A percentile compares a stretch with the other conserved stretches of the same genome.
phyloP scores from a whole-genome alignment of 2,888 invertebrate species.

The Ennomos quercinarius region DNA sequence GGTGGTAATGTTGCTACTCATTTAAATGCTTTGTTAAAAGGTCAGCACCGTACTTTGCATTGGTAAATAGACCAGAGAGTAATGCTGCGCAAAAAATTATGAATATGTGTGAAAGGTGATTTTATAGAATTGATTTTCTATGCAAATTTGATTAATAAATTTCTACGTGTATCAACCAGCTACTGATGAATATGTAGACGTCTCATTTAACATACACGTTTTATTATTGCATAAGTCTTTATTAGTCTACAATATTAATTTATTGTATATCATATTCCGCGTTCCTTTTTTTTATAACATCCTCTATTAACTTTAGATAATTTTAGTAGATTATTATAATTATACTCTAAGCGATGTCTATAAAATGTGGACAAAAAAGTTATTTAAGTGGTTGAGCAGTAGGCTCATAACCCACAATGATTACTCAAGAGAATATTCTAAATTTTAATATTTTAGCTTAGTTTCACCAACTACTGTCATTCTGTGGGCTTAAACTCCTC shows the following conservation, averaged over 20 bases:
- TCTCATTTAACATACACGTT: no score
- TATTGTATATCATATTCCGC: slow-evolving; percentile 10
- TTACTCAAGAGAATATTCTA: no score
- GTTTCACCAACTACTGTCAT: no score
- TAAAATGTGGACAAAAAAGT: slow-evolving; percentile 40
- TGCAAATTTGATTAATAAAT: not conserved
- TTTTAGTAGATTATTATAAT: slow-evolving; percentile 5
- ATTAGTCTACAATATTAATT: not conserved
- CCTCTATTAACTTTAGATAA: slow-evolving; percentile 15
- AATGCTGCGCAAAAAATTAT: slow-evolving; percentile 15
- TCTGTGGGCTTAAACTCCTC: no score
- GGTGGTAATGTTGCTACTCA: slow-evolving; percentile 44
- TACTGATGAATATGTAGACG: no score
- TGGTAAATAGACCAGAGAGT: slow-evolving; percentile 32
- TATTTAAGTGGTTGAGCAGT: slow-evolving; percentile 34
- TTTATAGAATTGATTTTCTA: not conserved
- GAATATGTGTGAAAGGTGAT: not conserved
- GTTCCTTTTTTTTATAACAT: slow-evolving; percentile 25
- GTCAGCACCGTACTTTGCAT: slow-evolving; percentile 29
- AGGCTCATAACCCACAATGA: no score
- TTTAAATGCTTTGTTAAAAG: slow-evolving; percentile 51
- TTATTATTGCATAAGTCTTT: no score
- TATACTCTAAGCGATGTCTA: not conserved
- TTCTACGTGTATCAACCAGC: no score
- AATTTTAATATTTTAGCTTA: no score